phyloP scores from a whole-genome alignment of 2,888 invertebrate genomes.

The Reticulitermes lucifugus region DNA sequence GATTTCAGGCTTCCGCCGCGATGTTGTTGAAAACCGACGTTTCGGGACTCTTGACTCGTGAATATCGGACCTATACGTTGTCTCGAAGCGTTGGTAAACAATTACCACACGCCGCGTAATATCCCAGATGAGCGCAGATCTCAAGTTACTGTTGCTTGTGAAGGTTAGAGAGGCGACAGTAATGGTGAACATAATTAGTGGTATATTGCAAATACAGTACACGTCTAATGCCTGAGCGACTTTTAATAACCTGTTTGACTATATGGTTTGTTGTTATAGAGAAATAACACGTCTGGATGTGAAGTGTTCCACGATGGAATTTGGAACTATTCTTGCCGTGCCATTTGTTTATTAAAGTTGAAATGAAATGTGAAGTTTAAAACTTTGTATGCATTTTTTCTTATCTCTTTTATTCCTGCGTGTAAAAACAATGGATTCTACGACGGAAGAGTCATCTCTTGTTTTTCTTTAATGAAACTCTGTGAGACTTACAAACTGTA shows the following conservation, averaged over 20 bases:
- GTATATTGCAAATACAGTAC: no score
- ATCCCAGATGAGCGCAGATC: no score
- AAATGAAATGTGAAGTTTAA: background rate
- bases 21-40: no score
- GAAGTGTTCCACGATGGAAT: background rate
- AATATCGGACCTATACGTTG: no score
- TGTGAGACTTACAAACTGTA: background rate
- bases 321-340: background rate
- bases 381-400: background rate
- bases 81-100: no score
- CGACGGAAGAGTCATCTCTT: background rate
- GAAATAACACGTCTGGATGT: background rate
- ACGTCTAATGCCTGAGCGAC: background rate
- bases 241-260: background rate
- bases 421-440: background rate
- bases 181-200: no score
- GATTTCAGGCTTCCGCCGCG: no score
- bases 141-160: no score
- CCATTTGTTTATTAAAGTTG: background rate
- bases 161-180: no score
- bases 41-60: no score
- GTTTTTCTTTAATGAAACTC: background rate
- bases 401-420: background rate
- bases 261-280: background rate
- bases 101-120: no score